These are phyloP conservation scores for Magallana angulata DNA, from an alignment of 1,140 invertebrate species.

Conservation along the genomic window DNA sequence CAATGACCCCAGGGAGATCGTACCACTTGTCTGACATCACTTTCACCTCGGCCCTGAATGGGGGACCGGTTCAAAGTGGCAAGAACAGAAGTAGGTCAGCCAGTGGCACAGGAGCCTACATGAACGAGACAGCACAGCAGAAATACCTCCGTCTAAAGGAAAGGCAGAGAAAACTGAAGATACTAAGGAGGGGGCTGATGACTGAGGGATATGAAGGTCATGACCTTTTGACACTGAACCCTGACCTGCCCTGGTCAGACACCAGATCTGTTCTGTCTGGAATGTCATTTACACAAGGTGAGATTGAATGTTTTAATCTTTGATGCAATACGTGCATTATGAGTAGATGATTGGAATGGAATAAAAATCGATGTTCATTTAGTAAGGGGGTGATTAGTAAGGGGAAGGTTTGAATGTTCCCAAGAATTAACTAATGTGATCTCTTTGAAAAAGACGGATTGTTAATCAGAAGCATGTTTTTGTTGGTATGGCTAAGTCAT, in stretches of 20 bases:
- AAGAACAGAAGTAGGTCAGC: conserved; percentile 9
- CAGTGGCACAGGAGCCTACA: conserved; percentile 42
- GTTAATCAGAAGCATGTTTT: too few relatives aligned
- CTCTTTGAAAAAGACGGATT: too few relatives aligned
- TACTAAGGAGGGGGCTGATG: conserved; percentile 53
- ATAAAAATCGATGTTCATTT: too few relatives aligned
- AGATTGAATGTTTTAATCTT: neutral
- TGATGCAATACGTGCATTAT: neutral
- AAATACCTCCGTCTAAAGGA: conserved; percentile 71
- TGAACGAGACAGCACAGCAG: conserved; percentile 63
- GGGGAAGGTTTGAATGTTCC: too few relatives aligned
- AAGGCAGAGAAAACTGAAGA: conserved; percentile 65
- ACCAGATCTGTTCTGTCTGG: conserved; percentile 68
- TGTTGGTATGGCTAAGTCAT: too few relatives aligned
- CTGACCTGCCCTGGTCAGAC: conserved; percentile 62
- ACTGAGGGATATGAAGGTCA: conserved; percentile 48
- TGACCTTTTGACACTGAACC: conserved; percentile 52
- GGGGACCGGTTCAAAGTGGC: neutral
- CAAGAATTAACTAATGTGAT: too few relatives aligned
- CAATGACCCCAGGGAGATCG: conserved; percentile 38
- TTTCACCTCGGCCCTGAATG: conserved; percentile 54
- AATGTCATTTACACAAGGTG: conserved; percentile 69
- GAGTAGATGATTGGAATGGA: neutral
- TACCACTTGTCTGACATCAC: conserved; percentile 54
- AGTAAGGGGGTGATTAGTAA: too few relatives aligned